phyloP scores from a whole-genome alignment of 2,797 vertebrate genomes.

The Eospalax fontanierii region DNA sequence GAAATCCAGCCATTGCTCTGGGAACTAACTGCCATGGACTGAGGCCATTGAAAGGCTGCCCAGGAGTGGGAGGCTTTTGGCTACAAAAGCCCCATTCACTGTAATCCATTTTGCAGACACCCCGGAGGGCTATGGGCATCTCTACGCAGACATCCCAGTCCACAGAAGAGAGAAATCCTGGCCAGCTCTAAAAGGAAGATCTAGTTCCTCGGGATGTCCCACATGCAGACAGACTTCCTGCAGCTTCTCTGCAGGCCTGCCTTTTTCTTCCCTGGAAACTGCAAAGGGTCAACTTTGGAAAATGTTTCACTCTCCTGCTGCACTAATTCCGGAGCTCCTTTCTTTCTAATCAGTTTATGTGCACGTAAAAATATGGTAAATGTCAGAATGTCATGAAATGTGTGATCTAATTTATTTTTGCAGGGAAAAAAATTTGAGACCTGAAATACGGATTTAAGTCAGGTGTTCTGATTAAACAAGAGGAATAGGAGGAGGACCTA shows the following conservation, averaged over 20 bases:
- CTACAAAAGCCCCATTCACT: conserved; percentile 69
- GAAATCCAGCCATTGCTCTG: conserved; percentile 55
- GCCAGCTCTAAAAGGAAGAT: conserved; percentile 54
- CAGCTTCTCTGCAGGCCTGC: conserved; percentile 9
- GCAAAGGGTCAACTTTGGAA: conserved; percentile 25
- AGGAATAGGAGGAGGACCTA: conserved; percentile 68
- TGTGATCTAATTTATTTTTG: conserved; percentile 77
- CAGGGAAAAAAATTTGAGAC: conserved; percentile 19
- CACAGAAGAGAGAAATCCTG: conserved; percentile 36
- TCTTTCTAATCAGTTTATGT: conserved; percentile 72
- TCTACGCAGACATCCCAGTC: conserved; percentile 68
- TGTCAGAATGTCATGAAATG: conserved; percentile 76
- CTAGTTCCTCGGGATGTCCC: conserved; percentile 54
- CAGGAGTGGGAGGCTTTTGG: conserved; percentile 54
- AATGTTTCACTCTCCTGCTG: conserved; percentile 13
- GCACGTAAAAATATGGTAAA: conserved; percentile 73
- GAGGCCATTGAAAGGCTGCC: conserved; percentile 69
- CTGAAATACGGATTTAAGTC: conserved; percentile 79
- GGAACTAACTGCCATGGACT: conserved; percentile 43
- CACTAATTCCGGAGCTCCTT: conserved; percentile 29
- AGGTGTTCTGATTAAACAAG: conserved; percentile 82
- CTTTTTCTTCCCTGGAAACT: conserved; percentile 6
- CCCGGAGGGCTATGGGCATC: conserved; percentile 57
- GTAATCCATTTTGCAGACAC: conserved; percentile 71
- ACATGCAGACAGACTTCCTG: conserved; percentile 55